Conservation (phyloP, 1,140 invertebrate genomes). For the Acromyrmex heyeri region DNA sequence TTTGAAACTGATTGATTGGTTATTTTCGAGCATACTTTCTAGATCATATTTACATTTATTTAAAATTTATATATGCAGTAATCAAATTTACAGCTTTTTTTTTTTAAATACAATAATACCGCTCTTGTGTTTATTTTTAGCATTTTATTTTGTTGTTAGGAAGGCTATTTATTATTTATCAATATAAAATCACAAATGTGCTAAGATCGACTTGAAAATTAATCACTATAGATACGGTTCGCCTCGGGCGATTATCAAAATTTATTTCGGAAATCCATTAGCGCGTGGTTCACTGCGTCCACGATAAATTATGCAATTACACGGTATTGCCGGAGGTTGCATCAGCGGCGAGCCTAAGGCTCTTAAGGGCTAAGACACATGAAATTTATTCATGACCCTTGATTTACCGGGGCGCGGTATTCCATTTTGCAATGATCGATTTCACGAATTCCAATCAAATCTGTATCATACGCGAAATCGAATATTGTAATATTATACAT, state of each 20-base stretch:
- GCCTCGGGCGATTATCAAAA: conserved; percentile 63
- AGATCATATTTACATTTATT: background rate
- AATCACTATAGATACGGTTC: conserved; percentile 32
- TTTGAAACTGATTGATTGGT: conserved; percentile 18
- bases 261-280: conserved; percentile 74
- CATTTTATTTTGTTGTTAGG: background rate
- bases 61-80: background rate
- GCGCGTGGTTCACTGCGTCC: conserved; percentile 50
- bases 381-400: conserved; percentile 62
- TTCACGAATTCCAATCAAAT: conserved; percentile 1
- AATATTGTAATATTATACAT: conserved; percentile 3
- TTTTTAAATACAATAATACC: background rate
- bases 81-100: background rate
- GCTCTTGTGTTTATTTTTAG: background rate
- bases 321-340: conserved; percentile 21
- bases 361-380: conserved; percentile 56
- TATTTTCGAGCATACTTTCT: background rate
- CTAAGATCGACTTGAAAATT: conserved; percentile 34
- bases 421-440: conserved; percentile 51
- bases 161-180: conserved; percentile 10
- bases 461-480: conserved; percentile 3
- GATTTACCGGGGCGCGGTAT: conserved; percentile 36
- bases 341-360: conserved; percentile 66
- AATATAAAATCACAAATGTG: background rate
- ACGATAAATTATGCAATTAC: conserved; percentile 73